phyloP scores from a whole-genome alignment of 2,888 invertebrate species.

The Phrixothrix hirtus region DNA sequence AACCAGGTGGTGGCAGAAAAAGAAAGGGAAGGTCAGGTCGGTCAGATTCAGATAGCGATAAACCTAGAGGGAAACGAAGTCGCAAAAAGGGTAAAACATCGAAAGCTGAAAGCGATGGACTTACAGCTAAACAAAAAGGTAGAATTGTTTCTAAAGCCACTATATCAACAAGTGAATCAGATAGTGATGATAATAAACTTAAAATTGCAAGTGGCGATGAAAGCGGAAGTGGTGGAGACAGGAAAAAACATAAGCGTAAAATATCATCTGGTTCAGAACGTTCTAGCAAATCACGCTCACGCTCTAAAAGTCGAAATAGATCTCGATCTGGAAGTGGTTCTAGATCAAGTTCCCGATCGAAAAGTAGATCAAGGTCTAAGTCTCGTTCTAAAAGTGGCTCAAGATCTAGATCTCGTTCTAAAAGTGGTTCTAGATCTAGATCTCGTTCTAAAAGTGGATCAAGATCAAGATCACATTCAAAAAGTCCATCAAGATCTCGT shows the following conservation, averaged over 20 bases:
- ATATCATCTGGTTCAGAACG: constrained; percentile 67
- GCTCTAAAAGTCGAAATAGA: constrained; percentile 40
- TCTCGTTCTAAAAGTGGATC: constrained; percentile 50
- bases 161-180: constrained; percentile 88
- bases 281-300: constrained; percentile 52
- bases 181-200: constrained; percentile 63
- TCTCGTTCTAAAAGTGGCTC: constrained; percentile 51
- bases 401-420: constrained; percentile 46
- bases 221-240: constrained; percentile 55
- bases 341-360: constrained; percentile 51
- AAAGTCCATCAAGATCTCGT: constrained; percentile 46
- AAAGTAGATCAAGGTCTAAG: constrained; percentile 49
- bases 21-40: constrained; percentile 48
- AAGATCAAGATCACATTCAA: constrained; percentile 48
- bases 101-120: constrained; percentile 64
- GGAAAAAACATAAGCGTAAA: constrained; percentile 60
- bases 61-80: constrained; percentile 67
- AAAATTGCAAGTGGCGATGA: constrained; percentile 64
- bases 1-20: constrained; percentile 51
- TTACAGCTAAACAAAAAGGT: constrained; percentile 81
- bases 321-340: constrained; percentile 55
- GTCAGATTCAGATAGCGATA: constrained; percentile 71
- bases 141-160: constrained; percentile 93
- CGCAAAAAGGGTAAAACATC: constrained; percentile 45
- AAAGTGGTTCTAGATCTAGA: constrained; percentile 54